phyloP scores from a whole-genome alignment of 1,140 invertebrate genomes.

The Euura lappo region DNA sequence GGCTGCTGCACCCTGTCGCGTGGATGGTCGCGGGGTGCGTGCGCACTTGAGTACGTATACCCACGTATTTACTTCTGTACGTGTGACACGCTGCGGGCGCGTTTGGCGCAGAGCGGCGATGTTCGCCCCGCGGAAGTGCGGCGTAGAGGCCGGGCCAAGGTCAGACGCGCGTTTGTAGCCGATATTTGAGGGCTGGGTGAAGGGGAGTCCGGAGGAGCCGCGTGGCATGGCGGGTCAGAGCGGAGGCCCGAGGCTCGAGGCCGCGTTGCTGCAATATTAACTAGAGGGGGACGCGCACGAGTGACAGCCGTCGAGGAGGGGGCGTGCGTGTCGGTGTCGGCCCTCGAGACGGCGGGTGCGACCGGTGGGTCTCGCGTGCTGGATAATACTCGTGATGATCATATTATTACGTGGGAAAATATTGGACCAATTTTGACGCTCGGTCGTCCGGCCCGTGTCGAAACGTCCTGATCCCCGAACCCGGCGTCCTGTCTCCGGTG shows the following conservation, averaged over 20 bases:
- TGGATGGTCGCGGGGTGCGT: background rate
- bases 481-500: background rate
- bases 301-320: background rate
- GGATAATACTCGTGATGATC: background rate
- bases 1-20: background rate
- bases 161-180: background rate
- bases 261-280: background rate
- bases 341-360: background rate
- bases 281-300: background rate
- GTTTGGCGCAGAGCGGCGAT: background rate
- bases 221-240: background rate
- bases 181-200: background rate
- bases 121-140: background rate
- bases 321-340: background rate
- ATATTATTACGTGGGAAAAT: background rate
- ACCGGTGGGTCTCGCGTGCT: too few relatives aligned
- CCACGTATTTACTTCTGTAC: background rate
- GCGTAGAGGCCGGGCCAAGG: background rate
- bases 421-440: slow-evolving; percentile 5
- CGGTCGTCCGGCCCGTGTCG: background rate
- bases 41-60: background rate
- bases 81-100: background rate
- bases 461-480: background rate
- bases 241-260: background rate
- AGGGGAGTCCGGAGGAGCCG: background rate